These are phyloP conservation scores for Xerus inauris DNA, from an alignment of 2,113 vertebrate genomes.

Conservation along the genomic window DNA sequence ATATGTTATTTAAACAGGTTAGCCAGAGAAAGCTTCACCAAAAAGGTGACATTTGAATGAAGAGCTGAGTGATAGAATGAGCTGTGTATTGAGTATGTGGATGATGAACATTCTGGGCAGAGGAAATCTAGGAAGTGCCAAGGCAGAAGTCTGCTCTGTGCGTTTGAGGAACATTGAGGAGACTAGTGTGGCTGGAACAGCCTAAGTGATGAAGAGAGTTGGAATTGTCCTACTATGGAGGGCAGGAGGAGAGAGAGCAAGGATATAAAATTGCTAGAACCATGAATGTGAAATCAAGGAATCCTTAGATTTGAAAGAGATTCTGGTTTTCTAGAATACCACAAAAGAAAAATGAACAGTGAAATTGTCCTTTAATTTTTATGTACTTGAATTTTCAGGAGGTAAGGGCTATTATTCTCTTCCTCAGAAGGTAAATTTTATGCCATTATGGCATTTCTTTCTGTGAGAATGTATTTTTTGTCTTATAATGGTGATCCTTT, in stretches of 20 bases:
- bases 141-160: not conserved
- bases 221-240: not conserved
- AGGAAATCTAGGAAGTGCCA: constrained; percentile 34
- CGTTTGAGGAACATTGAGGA: constrained; percentile 7
- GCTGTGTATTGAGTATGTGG: not conserved
- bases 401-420: not conserved
- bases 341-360: constrained; percentile 30
- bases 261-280: not conserved
- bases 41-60: constrained; percentile 19
- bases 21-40: not conserved
- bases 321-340: constrained; percentile 33
- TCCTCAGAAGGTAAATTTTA: constrained; percentile 6
- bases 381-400: not conserved
- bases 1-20: not conserved
- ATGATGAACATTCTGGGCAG: not conserved
- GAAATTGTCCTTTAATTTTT: constrained; percentile 22
- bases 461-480: constrained; percentile 17
- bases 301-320: constrained; percentile 40
- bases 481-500: constrained; percentile 13
- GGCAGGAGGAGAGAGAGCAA: not conserved
- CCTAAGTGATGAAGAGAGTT: not conserved
- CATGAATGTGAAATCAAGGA: not conserved
- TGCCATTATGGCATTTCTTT: constrained; percentile 21
- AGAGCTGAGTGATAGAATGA: not conserved
- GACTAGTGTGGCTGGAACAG: not conserved